Evolutionary conservation across 2,797 vertebrate genomes (phyloP), one percentile per base, ranked within the genome.

Genomic region (Xenentodon cancila): DNA sequence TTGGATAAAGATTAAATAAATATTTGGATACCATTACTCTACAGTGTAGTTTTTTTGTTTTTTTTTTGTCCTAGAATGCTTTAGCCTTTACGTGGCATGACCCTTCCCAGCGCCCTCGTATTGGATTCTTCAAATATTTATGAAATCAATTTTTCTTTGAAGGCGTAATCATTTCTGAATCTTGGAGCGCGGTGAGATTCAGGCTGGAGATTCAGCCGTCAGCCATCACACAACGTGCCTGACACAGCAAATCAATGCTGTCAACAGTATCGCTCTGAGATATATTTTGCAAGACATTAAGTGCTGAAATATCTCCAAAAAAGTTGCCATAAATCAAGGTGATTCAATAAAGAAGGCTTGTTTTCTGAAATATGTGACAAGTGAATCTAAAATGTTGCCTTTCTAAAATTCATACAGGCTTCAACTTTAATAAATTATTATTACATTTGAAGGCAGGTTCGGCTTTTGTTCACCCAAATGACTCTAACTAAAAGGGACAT

Each of bases 181-280:
- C 52, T 51, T 37, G 44, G 56, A 76, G 63, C 57, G 62, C 60
- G 54, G 17, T 57, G 65, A 64, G 69, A 71, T 81, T 76, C 62
- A 73, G 68, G 25, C 64, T 37, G 6, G 43, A 68, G 57, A 73
- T 65, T 56, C 68, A 68, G 59, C 32, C 4, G 21, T 75, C 72
- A 63, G 25, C 25, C n/a, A 73, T 83, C 69, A 76, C 51, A 51
- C 60, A 64, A 20, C n/a, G 6, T 20, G 63, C 68, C 52, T 53
- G 61, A 75, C 73, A 55, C 18, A 30, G 70, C 75, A 84, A 85
- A 85, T 87, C 86, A 79, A 81, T 80, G 74, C 63, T 66, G 80
- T 71, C 79, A 60, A 68, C 34, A 1, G 43, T 12, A 7, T 56
- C 62, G 79, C 71, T 76, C 59, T 68, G 47, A 81, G 74, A 80